These are phyloP conservation scores for Argyrosomus japonicus DNA, from an alignment of 2,113 vertebrate genomes.

Conservation along the genomic window DNA sequence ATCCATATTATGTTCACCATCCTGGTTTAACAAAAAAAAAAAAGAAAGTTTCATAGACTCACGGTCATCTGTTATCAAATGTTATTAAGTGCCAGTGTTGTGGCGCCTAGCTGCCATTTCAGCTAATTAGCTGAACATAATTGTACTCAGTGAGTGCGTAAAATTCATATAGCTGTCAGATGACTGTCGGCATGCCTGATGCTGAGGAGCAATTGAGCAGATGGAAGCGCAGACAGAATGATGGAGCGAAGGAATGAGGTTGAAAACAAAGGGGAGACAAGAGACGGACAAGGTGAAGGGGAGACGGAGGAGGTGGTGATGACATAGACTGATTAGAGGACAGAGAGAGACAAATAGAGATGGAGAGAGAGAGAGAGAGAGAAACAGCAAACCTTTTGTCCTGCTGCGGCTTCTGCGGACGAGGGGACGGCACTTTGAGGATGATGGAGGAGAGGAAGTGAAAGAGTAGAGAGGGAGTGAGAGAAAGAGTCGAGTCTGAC, in stretches of 20 bases:
- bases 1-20: background rate
- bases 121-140: slow-evolving; percentile 59
- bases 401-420: background rate
- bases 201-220: slow-evolving; percentile 31
- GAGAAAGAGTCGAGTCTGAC: background rate
- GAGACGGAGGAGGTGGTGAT: background rate
- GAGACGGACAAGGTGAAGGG: slow-evolving; percentile 49
- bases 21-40: background rate
- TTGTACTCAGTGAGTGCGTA: slow-evolving; percentile 37
- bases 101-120: slow-evolving; percentile 31
- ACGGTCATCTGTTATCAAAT: slow-evolving; percentile 21
- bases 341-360: slow-evolving; percentile 33
- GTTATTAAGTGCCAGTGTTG: slow-evolving; percentile 27
- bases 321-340: slow-evolving; percentile 60
- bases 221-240: slow-evolving; percentile 49
- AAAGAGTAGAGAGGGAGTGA: background rate
- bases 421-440: background rate
- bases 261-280: slow-evolving; percentile 40
- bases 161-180: slow-evolving; percentile 62
- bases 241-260: slow-evolving; percentile 44
- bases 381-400: slow-evolving; percentile 15
- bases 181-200: background rate
- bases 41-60: slow-evolving; percentile 21
- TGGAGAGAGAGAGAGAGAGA: background rate
- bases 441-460: slow-evolving; percentile 25